Evolutionary conservation across 2,113 vertebrate species (phyloP), one percentile per base, ranked within the genome.

Genomic region (Cacatua alba): DNA sequence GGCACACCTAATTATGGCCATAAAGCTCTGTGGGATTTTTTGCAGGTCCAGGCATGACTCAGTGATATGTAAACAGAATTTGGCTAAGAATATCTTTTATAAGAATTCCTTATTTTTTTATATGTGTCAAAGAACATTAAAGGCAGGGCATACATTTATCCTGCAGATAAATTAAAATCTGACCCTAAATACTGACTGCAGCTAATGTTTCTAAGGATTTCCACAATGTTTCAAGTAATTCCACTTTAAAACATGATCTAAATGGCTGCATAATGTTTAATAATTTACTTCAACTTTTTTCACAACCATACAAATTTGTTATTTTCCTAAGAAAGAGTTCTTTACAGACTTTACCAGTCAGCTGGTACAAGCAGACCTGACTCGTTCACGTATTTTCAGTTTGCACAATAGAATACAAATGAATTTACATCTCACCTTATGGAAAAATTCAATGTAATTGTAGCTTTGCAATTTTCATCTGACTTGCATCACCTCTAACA

Each of bases 1-100:
- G n/a, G 29, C 39, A 78, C 16, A 67, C 21, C 5, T 48, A 11
- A 18, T 57, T 46, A 25, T 0, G 0, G n/a, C 15, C 13, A 20
- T 49, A 17, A 75, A 86, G 52, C 1, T 28, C 37, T 5, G 9
- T 8, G 23, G 46, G 3, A 41, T 16, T 68, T 49, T 87, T 39
- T 75, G 23, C 78, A 71, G 29, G 48, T 65, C 28, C 9, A 43
- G 23, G 20, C 24, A 39, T 57, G 39, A 79, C 55, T 88, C 59
- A 33, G 3, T 23, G 3, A 65, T 46, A 41, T 0, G 1, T 60
- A 69, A 82, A 80, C 37, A 11, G 10, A 82, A 35, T 18, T 44
- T 19, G n/a, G 29, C 28, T 69, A 72, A 65, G 64, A 67, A 29
- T 31, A 60, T 53, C 59, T 82, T 76, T 57, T 64, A 35, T 41